Evolutionary conservation across 2,113 vertebrate genomes (phyloP).

Genomic region (Lethenteron reissneri): DNA sequence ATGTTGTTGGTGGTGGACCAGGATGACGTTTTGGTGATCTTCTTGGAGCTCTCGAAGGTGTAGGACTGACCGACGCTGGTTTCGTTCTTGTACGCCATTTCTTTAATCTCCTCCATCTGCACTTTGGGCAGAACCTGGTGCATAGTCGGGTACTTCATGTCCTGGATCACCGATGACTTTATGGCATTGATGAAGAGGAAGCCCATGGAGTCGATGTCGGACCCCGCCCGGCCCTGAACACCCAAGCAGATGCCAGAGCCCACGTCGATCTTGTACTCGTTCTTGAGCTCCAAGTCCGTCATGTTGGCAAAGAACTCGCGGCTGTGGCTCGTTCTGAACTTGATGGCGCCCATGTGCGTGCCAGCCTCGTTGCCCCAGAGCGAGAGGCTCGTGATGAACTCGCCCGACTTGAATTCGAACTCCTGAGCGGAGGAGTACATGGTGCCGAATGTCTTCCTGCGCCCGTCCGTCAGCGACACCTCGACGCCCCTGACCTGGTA

Average conservation of each 20-base stretch:
- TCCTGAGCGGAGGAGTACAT: slow-evolving; percentile 1
- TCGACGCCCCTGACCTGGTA: slow-evolving; percentile 12
- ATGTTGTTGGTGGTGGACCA: slow-evolving; percentile 10
- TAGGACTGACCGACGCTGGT: not conserved
- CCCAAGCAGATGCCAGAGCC: slow-evolving; percentile 15
- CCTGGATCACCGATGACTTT: slow-evolving; percentile 8
- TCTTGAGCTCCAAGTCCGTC: slow-evolving; percentile 12
- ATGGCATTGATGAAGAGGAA: slow-evolving; percentile 13
- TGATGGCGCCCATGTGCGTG: slow-evolving; percentile 14
- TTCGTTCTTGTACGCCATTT: slow-evolving; percentile 2
- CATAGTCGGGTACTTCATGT: slow-evolving; percentile 13
- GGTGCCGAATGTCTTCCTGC: slow-evolving; percentile 5
- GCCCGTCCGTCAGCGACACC: slow-evolving; percentile 12
- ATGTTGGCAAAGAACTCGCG: slow-evolving; percentile 11
- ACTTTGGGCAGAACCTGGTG: slow-evolving; percentile 8
- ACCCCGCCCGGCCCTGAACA: not conserved
- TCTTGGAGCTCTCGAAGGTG: slow-evolving; percentile 9
- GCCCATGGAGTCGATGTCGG: slow-evolving; percentile 10
- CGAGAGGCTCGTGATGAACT: slow-evolving; percentile 13
- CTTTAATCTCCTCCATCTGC: slow-evolving; percentile 10
- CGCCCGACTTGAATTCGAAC: slow-evolving; percentile 12
- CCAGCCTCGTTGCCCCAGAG: slow-evolving; percentile 14
- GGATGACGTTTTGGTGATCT: slow-evolving; percentile 9
- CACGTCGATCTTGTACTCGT: slow-evolving; percentile 11
- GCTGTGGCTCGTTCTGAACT: slow-evolving; percentile 10